Evolutionary conservation across 2,888 invertebrate species (phyloP).

Genomic region (Phengaris alcon): DNA sequence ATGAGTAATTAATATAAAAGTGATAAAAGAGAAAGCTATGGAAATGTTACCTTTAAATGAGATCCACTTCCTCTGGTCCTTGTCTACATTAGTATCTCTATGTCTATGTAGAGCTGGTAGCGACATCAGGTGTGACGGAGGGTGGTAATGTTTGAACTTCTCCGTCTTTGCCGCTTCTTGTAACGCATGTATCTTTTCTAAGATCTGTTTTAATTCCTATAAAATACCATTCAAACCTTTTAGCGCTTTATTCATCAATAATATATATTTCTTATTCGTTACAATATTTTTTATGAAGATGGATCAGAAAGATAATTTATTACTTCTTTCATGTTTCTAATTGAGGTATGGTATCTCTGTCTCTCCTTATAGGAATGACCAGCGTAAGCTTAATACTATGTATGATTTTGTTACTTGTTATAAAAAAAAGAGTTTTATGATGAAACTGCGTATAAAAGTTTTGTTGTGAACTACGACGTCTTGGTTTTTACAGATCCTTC

Average conservation of each 20-base stretch:
- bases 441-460: neutral
- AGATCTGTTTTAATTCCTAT: constrained; percentile 64
- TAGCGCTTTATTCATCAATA: neutral
- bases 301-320: too few relatives aligned
- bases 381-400: too few relatives aligned
- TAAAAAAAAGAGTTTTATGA: neutral
- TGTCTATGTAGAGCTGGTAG: constrained; percentile 65
- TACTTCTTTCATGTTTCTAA: too few relatives aligned
- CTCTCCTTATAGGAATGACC: too few relatives aligned
- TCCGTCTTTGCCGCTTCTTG: constrained; percentile 63
- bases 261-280: neutral
- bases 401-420: too few relatives aligned
- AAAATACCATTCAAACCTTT: neutral
- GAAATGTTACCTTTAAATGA: constrained; percentile 65
- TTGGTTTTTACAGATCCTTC: too few relatives aligned
- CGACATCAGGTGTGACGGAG: constrained; percentile 60
- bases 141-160: constrained; percentile 54
- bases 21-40: too few relatives aligned
- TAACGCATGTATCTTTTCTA: constrained; percentile 63
- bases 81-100: constrained; percentile 71
- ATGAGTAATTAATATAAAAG: neutral
- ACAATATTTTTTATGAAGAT: neutral
- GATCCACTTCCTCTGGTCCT: constrained; percentile 71
- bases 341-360: too few relatives aligned
- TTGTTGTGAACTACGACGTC: too few relatives aligned